Percentiles rank a stretch among this genome's conserved stretches.
Evolutionary conservation across 2,797 vertebrate genomes (phyloP).

Genomic region (Dallia pectoralis): DNA sequence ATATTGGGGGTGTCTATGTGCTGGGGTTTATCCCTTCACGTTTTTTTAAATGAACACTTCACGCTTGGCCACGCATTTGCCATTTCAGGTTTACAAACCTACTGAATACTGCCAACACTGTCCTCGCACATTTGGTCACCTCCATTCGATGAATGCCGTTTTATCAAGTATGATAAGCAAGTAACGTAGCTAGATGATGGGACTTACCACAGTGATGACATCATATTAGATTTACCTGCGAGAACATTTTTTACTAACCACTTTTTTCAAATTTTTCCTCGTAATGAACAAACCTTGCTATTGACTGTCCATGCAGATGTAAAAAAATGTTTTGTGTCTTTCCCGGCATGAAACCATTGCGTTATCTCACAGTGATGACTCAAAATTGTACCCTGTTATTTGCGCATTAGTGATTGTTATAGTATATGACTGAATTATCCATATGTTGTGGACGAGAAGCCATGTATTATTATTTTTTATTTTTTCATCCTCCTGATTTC

Average conservation of each 20-base stretch:
- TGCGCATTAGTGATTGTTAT: slow-evolving; percentile 46
- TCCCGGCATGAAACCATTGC: slow-evolving; percentile 12
- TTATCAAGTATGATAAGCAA: slow-evolving; percentile 31
- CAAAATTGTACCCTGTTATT: slow-evolving; percentile 35
- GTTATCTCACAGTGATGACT: slow-evolving; percentile 44
- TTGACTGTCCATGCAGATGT: neutral
- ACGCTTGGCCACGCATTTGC: slow-evolving; percentile 15
- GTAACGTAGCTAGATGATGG: slow-evolving; percentile 26
- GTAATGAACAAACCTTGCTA: slow-evolving; percentile 21
- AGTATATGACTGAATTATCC: slow-evolving; percentile 37
- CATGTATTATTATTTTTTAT: slow-evolving; percentile 46
- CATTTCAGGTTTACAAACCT: slow-evolving; percentile 18
- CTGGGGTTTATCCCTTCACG: slow-evolving; percentile 23
- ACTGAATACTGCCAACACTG: slow-evolving; percentile 12
- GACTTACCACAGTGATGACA: slow-evolving; percentile 42
- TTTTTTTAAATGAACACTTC: slow-evolving; percentile 34
- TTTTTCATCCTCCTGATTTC: slow-evolving; percentile 32
- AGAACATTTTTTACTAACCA: slow-evolving; percentile 32
- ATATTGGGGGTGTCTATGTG: slow-evolving; percentile 10
- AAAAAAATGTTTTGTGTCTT: slow-evolving; percentile 8
- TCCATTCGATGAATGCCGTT: slow-evolving; percentile 21
- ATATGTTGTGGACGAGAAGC: slow-evolving; percentile 41
- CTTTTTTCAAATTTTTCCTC: neutral
- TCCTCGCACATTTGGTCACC: slow-evolving; percentile 25
- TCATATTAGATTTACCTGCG: slow-evolving; percentile 32